Base-by-base conservation (phyloP, 2,797 vertebrate genomes). In the Phoeniculus purpureus region DNA sequence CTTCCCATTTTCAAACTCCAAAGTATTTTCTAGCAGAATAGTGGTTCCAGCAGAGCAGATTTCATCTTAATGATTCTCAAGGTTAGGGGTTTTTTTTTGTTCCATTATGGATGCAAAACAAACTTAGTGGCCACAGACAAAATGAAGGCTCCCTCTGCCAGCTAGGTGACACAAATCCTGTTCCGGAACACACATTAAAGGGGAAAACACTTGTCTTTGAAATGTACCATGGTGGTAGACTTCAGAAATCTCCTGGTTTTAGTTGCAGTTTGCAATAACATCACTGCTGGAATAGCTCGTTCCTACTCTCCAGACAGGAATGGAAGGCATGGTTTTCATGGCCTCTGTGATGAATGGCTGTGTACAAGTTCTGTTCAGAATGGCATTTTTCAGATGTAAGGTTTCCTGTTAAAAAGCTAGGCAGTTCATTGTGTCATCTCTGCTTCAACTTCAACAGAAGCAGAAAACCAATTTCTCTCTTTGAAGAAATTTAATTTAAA, bases 401-500 rank as follows among this genome's bases (percentile, higher is more conserved):
- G 61, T 66, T 90, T 88, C 72, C 52, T 85, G 48, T 50, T 92
- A 85, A 94, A 92, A 90, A 76, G 48, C 68, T 76, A 82, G 56
- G 71, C 45, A 78, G 87, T 87, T 92, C 81, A 61, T 96, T 96
- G 94, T 93, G 75, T 85, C 90, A 72, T 85, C 58, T 85, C 75
- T 87, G 75, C 87, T 93, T 92, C 3, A n/a, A 26, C 82, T 78
- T 87, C 82, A 90, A 59, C 72, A 85, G 74, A 88, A 91, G 67
- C 52, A 81, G 83, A 84, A 92, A 96, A 75, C 81, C 89, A 15
- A 82, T 91, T 94, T 90, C 61, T 86, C 51, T 52, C 34, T 89
- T 81, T 85, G 66, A 91, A 90, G 40, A 92, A 91, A 83, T 68
- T 51, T 83, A 85, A 89, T 94, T 93, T 94, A 87, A 92, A 95